Percentiles rank a stretch among this genome's conserved stretches.
Conservation (phyloP, 2,797 vertebrate species). For the Tragelaphus eurycerus region DNA sequence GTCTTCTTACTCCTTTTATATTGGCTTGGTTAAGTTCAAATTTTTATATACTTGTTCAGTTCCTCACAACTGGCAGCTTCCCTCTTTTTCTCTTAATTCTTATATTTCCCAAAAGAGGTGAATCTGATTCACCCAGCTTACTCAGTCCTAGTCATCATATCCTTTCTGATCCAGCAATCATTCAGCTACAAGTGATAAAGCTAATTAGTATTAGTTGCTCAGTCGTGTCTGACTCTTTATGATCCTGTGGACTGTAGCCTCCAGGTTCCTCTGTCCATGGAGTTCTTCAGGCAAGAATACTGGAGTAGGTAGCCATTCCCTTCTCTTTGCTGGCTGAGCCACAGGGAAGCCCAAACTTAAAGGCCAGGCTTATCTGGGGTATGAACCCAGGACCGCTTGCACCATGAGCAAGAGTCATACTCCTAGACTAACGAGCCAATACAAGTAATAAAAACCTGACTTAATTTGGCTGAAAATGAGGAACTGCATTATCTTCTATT, state of each 20-base stretch:
- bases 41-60: neutral
- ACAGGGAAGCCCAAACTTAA: neutral
- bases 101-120: neutral
- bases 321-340: neutral
- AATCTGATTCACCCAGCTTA: neutral
- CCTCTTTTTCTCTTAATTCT: neutral
- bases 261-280: neutral
- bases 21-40: neutral
- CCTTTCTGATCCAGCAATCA: neutral
- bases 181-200: neutral
- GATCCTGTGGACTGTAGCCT: neutral
- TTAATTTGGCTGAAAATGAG: neutral
- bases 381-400: accelerated
- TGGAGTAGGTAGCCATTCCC: neutral
- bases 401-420: neutral
- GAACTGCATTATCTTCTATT: neutral
- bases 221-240: neutral
- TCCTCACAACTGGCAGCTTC: neutral
- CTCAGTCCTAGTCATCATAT: neutral
- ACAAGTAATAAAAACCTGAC: neutral
- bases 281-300: neutral
- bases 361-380: neutral
- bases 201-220: neutral
- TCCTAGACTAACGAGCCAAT: neutral
- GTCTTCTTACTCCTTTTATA: neutral